A percentile compares a stretch with the other conserved stretches of the same genome.
Evolutionary conservation across 2,888 invertebrate species (phyloP).

Genomic region (Colostygia pectinataria): DNA sequence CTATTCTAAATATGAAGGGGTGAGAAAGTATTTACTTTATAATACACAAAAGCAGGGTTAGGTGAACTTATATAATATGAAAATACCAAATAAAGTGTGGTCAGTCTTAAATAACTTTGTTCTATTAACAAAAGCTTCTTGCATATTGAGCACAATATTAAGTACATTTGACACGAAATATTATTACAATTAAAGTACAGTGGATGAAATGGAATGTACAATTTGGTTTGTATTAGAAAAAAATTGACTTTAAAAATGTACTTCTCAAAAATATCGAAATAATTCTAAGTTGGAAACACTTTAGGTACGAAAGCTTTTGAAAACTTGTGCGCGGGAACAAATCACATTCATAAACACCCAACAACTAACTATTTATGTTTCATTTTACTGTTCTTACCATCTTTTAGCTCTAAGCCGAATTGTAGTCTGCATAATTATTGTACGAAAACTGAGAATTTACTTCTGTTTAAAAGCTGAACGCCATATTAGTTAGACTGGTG

Average conservation of each 20-base stretch:
- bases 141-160: slow-evolving; percentile 44
- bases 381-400: no score
- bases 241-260: slow-evolving; percentile 4
- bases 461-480: no score
- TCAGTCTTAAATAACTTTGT: slow-evolving; percentile 50
- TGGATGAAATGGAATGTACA: slow-evolving; percentile 23
- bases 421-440: no score
- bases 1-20: no score
- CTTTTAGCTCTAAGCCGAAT: no score
- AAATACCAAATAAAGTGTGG: slow-evolving; percentile 22
- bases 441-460: no score
- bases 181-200: slow-evolving; percentile 5
- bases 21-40: background rate
- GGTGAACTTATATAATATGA: slow-evolving; percentile 2
- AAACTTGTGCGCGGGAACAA: slow-evolving; percentile 17
- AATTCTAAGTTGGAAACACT: slow-evolving; percentile 10
- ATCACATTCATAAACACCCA: slow-evolving; percentile 8
- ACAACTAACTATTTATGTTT: background rate
- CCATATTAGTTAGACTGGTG: no score
- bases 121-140: slow-evolving; percentile 37
- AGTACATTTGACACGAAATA: slow-evolving; percentile 43
- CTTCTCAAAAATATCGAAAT: slow-evolving; percentile 8
- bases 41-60: background rate
- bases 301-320: slow-evolving; percentile 10
- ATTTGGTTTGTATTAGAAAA: slow-evolving; percentile 10